Conservation (phyloP, 2,113 vertebrate genomes). For the Electrona antarctica region DNA sequence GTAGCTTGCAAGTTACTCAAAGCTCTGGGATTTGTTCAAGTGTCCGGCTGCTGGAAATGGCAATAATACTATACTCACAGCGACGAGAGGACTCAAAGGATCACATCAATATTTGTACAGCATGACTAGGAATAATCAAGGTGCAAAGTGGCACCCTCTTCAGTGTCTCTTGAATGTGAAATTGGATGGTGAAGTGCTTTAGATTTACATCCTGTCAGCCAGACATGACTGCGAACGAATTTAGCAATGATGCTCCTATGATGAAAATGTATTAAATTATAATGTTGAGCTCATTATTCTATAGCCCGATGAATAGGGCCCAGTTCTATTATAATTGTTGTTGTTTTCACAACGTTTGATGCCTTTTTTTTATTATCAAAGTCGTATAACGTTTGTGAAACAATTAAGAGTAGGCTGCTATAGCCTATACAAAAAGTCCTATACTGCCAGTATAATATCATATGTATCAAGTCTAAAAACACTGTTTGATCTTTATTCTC, state of each 20-base stretch:
- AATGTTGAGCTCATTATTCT: slow-evolving; percentile 42
- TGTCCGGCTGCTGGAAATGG: slow-evolving; percentile 85
- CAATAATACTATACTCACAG: slow-evolving; percentile 87
- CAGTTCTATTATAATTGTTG: background rate
- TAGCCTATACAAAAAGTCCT: background rate
- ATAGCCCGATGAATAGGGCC: background rate
- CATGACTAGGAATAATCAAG: slow-evolving; percentile 98
- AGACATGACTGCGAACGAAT: slow-evolving; percentile 75
- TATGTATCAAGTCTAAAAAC: too few relatives aligned
- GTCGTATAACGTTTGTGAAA: background rate
- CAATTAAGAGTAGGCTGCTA: background rate
- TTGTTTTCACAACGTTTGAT: too few relatives aligned
- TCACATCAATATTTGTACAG: slow-evolving; percentile 99
- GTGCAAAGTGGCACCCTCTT: slow-evolving; percentile 84
- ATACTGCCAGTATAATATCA: background rate
- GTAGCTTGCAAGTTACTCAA: slow-evolving; percentile 82
- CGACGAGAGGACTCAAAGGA: slow-evolving; percentile 89
- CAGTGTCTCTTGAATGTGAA: slow-evolving; percentile 88
- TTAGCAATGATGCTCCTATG: slow-evolving; percentile 46
- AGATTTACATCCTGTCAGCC: slow-evolving; percentile 75
- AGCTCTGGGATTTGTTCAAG: slow-evolving; percentile 88
- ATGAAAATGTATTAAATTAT: slow-evolving; percentile 59
- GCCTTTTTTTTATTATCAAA: background rate
- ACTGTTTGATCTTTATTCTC: too few relatives aligned
- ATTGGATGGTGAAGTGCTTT: slow-evolving; percentile 85